Percentiles rank a stretch among this genome's conserved stretches.
phyloP scores from a whole-genome alignment of 2,888 invertebrate genomes.

The Cartodere bifasciata region DNA sequence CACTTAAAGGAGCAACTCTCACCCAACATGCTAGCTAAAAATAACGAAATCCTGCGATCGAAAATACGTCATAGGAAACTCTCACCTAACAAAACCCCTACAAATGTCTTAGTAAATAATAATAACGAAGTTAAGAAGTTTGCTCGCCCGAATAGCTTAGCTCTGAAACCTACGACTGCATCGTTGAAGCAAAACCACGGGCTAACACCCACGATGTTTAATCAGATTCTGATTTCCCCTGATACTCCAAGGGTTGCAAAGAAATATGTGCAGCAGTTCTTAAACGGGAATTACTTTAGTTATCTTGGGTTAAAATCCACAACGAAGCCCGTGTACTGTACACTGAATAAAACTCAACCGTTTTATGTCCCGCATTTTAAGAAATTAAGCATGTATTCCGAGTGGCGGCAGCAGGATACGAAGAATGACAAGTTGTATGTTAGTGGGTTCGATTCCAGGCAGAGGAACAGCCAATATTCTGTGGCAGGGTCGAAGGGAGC shows the following conservation, averaged over 20 bases:
- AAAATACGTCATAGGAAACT: not conserved
- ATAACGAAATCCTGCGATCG: constrained; percentile 8
- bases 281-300: constrained; percentile 86
- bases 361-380: constrained; percentile 85
- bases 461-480: constrained; percentile 48
- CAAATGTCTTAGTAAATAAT: constrained; percentile 8
- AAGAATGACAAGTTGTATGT: constrained; percentile 32
- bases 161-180: constrained; percentile 73
- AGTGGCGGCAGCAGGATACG: constrained; percentile 52
- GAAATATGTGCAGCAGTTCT: constrained; percentile 75
- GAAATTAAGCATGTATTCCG: constrained; percentile 92
- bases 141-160: constrained; percentile 68
- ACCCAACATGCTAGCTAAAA: too few species aligned
- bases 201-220: constrained; percentile 69
- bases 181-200: constrained; percentile 72
- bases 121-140: constrained; percentile 46
- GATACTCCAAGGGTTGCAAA: constrained; percentile 85
- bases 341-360: constrained; percentile 85
- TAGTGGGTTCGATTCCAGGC: constrained; percentile 61
- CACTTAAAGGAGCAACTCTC: too few species aligned
- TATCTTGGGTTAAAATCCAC: constrained; percentile 84
- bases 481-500: constrained; percentile 42
- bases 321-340: constrained; percentile 84
- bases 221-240: constrained; percentile 74
- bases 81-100: constrained; percentile 5